Evolutionary conservation across 2,797 vertebrate species (phyloP).

Genomic region (Leptodactylus fallax): DNA sequence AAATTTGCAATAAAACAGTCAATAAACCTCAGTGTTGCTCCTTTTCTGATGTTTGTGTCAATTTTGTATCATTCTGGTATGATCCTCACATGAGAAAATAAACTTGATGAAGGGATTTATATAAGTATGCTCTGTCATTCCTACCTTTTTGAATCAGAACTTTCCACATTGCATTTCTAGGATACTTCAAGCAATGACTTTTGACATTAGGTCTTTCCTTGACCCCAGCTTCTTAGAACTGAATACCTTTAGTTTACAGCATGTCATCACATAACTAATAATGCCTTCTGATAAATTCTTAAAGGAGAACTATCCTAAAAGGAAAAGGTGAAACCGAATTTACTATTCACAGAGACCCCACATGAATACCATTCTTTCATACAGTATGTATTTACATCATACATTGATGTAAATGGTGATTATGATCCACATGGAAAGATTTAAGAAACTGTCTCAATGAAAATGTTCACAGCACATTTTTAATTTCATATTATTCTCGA

Average conservation of each 20-base stretch:
- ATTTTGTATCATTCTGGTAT: not conserved
- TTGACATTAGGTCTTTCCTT: not conserved
- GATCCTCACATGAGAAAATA: not conserved
- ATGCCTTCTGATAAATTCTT: not conserved
- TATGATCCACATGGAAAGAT: too few species aligned
- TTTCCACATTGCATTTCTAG: not conserved
- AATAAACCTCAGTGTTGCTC: not conserved
- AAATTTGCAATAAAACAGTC: not conserved
- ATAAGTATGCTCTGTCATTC: not conserved
- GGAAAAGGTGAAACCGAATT: too few species aligned
- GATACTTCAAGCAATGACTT: not conserved
- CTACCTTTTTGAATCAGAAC: not conserved
- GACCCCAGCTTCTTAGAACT: not conserved
- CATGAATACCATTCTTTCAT: too few species aligned
- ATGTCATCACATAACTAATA: not conserved
- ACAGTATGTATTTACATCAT: too few species aligned
- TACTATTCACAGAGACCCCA: too few species aligned
- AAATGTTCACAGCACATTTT: too few species aligned
- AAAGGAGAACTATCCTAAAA: not conserved
- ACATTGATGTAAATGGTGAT: too few species aligned
- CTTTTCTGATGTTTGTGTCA: not conserved
- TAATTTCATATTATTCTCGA: too few species aligned
- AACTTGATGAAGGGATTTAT: not conserved
- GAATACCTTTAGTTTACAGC: slow-evolving; percentile 1
- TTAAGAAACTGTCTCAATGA: too few species aligned